Base-by-base conservation (phyloP, 2,888 invertebrate species). In the Andricus curvator region DNA sequence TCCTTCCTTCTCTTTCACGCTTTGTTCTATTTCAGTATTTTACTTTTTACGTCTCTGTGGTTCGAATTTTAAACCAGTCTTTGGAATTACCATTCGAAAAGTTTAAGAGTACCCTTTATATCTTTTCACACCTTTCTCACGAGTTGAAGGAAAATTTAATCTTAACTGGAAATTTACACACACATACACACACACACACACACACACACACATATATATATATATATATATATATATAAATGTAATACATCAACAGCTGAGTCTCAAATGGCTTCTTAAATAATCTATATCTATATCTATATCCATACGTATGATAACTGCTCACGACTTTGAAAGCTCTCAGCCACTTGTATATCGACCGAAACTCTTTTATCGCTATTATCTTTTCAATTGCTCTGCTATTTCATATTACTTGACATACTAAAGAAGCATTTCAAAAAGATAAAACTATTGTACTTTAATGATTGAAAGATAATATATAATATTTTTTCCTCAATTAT, bases 301-400 rank as follows among this genome's bases (percentile, higher is more conserved):
- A 15, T 48, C 4, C 17, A 15, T 44, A 44, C 4, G 13, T 15
- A 48, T 48, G 48, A 48, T 48, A 48, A 17, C 48, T 48, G 48
- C 15, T 17, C 15, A 48, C 68, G 48, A 51, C 68, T 56, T 70
- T 20, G 15, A 70, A 51, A 70, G 68, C 68, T 70, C 68, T 70
- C 68, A 70, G 25, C 48, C 68, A 70, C 68, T 70, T 70, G 48
- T 51, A 20, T 70, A 48, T 70, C 48, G 68, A 70, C 17, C 48
- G 48, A 20, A 48, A 29, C 17, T 48, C 20, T 70, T 48, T 70
- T 29, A 70, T 48, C 29, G 9, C 48, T 70, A 51, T 70, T 70
- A 70, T 70, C 48, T 70, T 70, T 70, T 29, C 68, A 70, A 51
- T 70, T 51, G 48, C 48, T 70, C 25, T 44, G 25, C 68, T 17